phyloP scores from a whole-genome alignment of 2,888 invertebrate species.

The Nephrotoma flavescens region DNA sequence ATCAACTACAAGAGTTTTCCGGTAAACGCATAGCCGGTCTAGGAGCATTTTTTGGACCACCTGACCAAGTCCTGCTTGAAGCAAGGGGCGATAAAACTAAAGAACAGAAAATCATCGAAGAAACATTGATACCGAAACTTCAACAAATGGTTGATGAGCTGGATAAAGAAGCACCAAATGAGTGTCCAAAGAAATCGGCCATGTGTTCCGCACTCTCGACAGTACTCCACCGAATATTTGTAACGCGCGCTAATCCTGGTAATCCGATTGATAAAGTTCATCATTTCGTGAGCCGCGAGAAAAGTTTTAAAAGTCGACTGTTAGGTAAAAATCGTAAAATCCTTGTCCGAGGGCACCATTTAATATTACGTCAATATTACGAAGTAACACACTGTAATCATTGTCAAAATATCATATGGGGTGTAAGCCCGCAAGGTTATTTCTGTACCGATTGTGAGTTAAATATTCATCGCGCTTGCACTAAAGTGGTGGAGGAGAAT shows the following conservation, averaged over 20 bases:
- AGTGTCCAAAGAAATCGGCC: constrained; percentile 51
- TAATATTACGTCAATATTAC: constrained; percentile 76
- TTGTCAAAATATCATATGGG: constrained; percentile 85
- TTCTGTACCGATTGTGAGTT: constrained; percentile 86
- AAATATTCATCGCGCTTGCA: constrained; percentile 73
- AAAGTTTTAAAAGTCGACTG: constrained; percentile 52
- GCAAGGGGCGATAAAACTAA: constrained; percentile 64
- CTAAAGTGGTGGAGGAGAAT: constrained; percentile 61
- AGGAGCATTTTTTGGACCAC: constrained; percentile 78
- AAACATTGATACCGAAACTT: constrained; percentile 53
- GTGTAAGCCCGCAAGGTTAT: constrained; percentile 93
- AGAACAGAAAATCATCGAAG: constrained; percentile 61
- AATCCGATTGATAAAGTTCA: constrained; percentile 57
- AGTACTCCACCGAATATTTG: constrained; percentile 62
- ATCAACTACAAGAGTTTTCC: constrained; percentile 39
- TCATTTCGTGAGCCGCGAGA: constrained; percentile 74
- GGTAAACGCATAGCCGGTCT: constrained; percentile 81
- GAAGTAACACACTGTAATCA: constrained; percentile 85
- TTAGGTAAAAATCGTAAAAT: constrained; percentile 55
- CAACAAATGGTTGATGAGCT: constrained; percentile 50
- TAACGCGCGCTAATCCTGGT: constrained; percentile 42
- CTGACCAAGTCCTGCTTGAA: constrained; percentile 62
- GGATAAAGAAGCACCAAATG: constrained; percentile 43
- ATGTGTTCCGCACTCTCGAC: constrained; percentile 58
- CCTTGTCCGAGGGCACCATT: constrained; percentile 76